Conservation (phyloP, 1,140 invertebrate genomes). For the Ruditapes philippinarum region DNA sequence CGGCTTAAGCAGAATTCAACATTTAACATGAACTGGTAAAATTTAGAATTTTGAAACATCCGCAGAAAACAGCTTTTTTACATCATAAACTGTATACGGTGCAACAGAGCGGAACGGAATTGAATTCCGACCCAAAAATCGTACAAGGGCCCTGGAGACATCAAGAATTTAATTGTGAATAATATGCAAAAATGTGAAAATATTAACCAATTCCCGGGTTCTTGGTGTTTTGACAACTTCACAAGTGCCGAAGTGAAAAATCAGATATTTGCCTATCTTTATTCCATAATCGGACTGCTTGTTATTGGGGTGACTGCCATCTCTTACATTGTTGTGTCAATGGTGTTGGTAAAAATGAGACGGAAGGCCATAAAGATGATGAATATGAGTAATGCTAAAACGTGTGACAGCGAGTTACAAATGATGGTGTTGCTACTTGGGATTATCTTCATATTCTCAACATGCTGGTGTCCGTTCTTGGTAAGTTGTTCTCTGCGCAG, state of each 20-base stretch:
- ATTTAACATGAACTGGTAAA: no score
- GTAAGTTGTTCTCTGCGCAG: conserved; percentile 75
- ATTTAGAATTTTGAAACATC: no score
- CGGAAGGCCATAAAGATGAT: conserved; percentile 65
- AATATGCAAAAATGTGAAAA: no score
- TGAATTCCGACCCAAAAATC: no score
- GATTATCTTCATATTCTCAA: conserved; percentile 86
- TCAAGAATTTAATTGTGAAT: no score
- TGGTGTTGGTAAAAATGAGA: conserved; percentile 79
- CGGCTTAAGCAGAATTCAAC: no score
- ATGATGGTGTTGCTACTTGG: conserved; percentile 86
- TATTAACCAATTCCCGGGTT: conserved; percentile 83
- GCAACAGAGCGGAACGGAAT: no score
- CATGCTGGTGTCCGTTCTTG: conserved; percentile 86
- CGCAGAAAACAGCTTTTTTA: no score
- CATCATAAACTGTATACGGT: no score
- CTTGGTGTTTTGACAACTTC: conserved; percentile 87
- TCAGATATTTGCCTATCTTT: conserved; percentile 79
- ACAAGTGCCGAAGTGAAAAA: conserved; percentile 57
- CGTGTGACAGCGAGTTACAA: conserved; percentile 83
- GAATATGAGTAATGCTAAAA: conserved; percentile 55
- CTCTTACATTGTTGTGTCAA: conserved; percentile 82
- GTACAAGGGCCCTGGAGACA: no score
- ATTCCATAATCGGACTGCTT: conserved; percentile 79
- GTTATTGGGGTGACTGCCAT: conserved; percentile 81